phyloP scores from a whole-genome alignment of 2,888 invertebrate genomes.

The Ochropleura leucogaster region DNA sequence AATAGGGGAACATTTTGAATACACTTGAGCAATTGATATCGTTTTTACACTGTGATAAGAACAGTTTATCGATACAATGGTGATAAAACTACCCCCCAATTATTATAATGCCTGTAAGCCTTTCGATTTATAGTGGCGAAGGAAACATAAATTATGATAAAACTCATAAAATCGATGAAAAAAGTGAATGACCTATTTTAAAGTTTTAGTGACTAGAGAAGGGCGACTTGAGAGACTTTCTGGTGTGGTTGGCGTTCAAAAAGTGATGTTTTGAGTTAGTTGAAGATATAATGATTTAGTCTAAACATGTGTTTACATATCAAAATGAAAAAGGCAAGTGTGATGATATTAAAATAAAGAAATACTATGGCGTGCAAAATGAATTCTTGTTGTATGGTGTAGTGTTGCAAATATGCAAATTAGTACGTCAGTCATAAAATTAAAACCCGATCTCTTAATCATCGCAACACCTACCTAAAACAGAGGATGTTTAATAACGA shows the following conservation, averaged over 20 bases:
- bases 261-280: neutral
- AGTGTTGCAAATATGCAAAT: neutral
- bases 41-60: neutral
- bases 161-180: neutral
- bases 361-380: neutral
- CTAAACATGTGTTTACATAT: too few relatives aligned
- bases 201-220: neutral
- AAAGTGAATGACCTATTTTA: neutral
- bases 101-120: neutral
- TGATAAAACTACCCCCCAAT: constrained; percentile 2
- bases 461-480: constrained; percentile 1
- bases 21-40: neutral
- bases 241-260: neutral
- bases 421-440: neutral
- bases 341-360: too few relatives aligned
- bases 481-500: constrained; percentile 15
- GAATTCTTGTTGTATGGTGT: neutral
- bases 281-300: neutral
- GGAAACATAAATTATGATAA: neutral
- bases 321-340: too few relatives aligned
- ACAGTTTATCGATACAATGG: neutral
- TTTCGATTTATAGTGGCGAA: neutral
- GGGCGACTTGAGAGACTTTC: neutral
- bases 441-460: constrained; percentile 1
- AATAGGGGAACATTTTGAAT: neutral